phyloP scores from a whole-genome alignment of 2,113 vertebrate species.

The Lontra canadensis region DNA sequence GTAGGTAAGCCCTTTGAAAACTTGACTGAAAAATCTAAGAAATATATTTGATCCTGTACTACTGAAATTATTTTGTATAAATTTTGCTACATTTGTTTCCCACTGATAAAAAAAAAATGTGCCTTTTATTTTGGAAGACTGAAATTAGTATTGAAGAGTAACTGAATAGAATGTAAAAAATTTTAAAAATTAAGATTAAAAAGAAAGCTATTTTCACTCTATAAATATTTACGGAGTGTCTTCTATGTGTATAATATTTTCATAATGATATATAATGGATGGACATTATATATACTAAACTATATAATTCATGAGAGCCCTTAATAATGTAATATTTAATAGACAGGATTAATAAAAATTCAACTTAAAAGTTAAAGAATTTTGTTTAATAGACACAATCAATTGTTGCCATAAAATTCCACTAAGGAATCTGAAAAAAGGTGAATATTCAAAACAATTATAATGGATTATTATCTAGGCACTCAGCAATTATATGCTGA shows the following conservation, averaged over 20 bases:
- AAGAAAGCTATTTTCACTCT: background rate
- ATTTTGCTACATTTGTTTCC: background rate
- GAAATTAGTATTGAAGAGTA: constrained; percentile 16
- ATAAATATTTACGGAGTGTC: background rate
- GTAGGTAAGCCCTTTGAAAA: background rate
- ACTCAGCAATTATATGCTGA: background rate
- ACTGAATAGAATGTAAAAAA: background rate
- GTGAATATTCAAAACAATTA: background rate
- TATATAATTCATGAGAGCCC: background rate
- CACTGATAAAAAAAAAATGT: background rate
- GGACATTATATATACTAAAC: background rate
- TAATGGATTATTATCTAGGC: background rate
- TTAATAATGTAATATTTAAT: background rate
- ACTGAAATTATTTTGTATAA: background rate
- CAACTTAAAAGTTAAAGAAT: background rate
- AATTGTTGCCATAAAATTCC: background rate
- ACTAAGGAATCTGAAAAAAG: background rate
- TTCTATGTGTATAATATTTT: background rate
- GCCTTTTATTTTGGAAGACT: background rate
- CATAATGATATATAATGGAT: background rate
- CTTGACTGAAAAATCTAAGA: background rate
- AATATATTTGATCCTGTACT: background rate
- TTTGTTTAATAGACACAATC: background rate
- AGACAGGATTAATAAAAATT: background rate
- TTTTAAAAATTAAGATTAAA: background rate